phyloP scores from a whole-genome alignment of 2,113 vertebrate species.

The Electrona antarctica region DNA sequence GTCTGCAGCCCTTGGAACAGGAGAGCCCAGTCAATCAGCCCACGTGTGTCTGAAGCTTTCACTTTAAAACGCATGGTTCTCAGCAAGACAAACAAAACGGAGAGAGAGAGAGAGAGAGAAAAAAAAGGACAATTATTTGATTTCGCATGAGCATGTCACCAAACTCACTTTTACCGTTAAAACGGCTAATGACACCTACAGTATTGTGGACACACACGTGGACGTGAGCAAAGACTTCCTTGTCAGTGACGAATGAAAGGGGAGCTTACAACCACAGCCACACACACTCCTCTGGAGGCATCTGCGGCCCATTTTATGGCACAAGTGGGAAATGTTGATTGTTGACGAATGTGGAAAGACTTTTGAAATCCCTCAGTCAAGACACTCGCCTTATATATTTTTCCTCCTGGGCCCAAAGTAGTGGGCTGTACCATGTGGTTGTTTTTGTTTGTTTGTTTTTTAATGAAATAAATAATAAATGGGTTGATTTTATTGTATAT shows the following conservation, averaged over 20 bases:
- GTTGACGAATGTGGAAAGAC: slow-evolving; percentile 80
- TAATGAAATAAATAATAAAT: slow-evolving; percentile 74
- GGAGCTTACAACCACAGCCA: background rate
- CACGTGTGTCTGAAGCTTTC: slow-evolving; percentile 85
- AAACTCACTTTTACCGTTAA: slow-evolving; percentile 82
- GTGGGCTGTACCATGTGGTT: slow-evolving; percentile 89
- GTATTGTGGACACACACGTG: slow-evolving; percentile 65
- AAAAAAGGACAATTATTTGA: slow-evolving; percentile 75
- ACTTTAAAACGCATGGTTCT: slow-evolving; percentile 91
- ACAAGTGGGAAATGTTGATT: slow-evolving; percentile 67
- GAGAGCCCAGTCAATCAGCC: slow-evolving; percentile 71
- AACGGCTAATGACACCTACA: slow-evolving; percentile 76
- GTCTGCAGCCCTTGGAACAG: slow-evolving; percentile 69
- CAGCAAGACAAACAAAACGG: slow-evolving; percentile 67
- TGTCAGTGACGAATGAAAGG: slow-evolving; percentile 15
- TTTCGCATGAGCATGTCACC: slow-evolving; percentile 99
- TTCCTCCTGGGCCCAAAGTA: slow-evolving; percentile 86
- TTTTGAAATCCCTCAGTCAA: slow-evolving; percentile 82
- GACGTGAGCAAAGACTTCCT: slow-evolving; percentile 58
- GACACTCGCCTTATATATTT: slow-evolving; percentile 88
- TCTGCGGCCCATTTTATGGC: slow-evolving; percentile 79
- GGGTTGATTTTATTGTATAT: slow-evolving; percentile 95
- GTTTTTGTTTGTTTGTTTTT: slow-evolving; percentile 74
- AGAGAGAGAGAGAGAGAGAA: background rate
- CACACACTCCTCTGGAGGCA: slow-evolving; percentile 57